Conservation (phyloP, 2,797 vertebrate genomes). For the Remorina albescens region DNA sequence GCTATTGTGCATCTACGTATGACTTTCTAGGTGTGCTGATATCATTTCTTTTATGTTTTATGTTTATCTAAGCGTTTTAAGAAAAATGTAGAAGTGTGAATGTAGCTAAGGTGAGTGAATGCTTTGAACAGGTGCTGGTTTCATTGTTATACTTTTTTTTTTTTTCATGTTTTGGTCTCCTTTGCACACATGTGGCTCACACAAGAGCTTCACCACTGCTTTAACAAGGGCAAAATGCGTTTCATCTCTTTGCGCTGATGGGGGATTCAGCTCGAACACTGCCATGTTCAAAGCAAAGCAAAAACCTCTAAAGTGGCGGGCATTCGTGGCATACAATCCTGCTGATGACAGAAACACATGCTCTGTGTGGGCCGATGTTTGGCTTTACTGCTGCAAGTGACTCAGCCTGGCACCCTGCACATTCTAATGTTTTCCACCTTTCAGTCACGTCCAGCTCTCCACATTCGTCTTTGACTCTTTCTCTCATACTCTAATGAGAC, state of each 20-base stretch:
- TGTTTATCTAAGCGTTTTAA: no score
- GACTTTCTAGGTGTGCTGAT: no score
- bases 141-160: conserved; percentile 31
- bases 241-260: conserved; percentile 61
- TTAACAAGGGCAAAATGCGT: conserved; percentile 68
- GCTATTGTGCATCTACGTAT: no score
- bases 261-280: conserved; percentile 23
- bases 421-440: conserved; percentile 55
- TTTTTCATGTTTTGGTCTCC: conserved; percentile 61
- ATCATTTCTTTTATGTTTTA: no score
- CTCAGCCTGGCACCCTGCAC: conserved; percentile 59
- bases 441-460: conserved; percentile 39
- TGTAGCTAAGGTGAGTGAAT: conserved; percentile 49
- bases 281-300: conserved; percentile 71
- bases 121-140: conserved; percentile 66
- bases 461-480: background rate
- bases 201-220: conserved; percentile 22
- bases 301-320: conserved; percentile 62
- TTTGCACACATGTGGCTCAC: conserved; percentile 51
- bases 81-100: no score
- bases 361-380: conserved; percentile 55
- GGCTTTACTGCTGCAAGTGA: conserved; percentile 60
- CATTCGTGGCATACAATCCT: conserved; percentile 68
- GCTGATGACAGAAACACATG: conserved; percentile 84
- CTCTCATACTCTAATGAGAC: conserved; percentile 19